Base-by-base conservation (phyloP, 2,797 vertebrate species). In the Rhinichthys osculus region DNA sequence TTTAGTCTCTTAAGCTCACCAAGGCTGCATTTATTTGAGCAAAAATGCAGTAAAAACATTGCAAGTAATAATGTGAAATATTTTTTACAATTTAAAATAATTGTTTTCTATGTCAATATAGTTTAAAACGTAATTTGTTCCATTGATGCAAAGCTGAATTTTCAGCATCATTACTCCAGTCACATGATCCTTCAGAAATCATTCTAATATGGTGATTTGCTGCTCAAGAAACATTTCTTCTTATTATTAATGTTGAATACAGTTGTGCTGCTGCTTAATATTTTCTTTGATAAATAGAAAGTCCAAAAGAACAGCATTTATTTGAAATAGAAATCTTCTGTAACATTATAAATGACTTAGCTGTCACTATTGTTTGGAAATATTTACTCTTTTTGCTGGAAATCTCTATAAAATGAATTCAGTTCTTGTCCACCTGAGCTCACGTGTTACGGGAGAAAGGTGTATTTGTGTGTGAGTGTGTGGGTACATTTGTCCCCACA, bases 401-500 rank as follows among this genome's bases (percentile, higher is more conserved):
- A 77, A 77, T 54, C 19, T 77, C 7, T 40, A n/a, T 40, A n/a
- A 23, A 38, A 78, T 72, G 33, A 78, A 59, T 78, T 1, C n/a
- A 40, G 35, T 40, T 27, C 35, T 10, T 27, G 27, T 78, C 7
- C 38, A 62, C 35, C 23, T 59, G 23, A 78, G 35, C 54, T 62
- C 35, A n/a, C 5, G 4, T 30, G n/a, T 88, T 67, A 83, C 89
- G 90, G 50, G 78, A 90, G 91, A 78, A 57, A 0, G 7, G 59
- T 62, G 50, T 78, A 10, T 77, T 30, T 77, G 30, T 33, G 33
- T 62, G 47, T 19, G 79, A 64, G 73, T 62, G 73, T 62, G 33
- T 64, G 78, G n/a, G 42, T 30, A 66, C 35, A 42, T 66, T 40
- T 79, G 57, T 78, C 66, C 57, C 66, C 57, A 47, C 19, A 42